Conservation (phyloP, 2,797 vertebrate species). For the Chiloscyllium punctatum region DNA sequence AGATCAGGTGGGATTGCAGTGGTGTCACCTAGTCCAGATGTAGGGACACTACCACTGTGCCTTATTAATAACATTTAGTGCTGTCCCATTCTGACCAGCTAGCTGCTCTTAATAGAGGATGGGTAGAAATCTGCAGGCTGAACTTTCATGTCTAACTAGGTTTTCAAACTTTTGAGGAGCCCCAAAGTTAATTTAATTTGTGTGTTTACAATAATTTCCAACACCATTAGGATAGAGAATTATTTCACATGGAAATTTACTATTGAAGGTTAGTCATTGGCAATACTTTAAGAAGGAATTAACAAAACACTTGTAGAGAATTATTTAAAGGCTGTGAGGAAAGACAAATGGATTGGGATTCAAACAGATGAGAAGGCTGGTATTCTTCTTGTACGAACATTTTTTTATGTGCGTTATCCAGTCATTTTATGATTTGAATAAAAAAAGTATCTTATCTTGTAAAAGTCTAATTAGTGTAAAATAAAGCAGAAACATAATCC, state of each 20-base stretch:
- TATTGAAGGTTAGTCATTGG: background rate
- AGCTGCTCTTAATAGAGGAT: background rate
- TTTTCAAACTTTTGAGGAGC: background rate
- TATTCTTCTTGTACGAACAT: background rate
- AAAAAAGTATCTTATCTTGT: background rate
- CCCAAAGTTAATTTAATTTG: background rate
- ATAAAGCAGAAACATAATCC: background rate
- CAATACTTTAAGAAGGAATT: background rate
- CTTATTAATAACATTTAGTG: background rate
- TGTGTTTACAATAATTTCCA: background rate
- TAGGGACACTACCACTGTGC: too few relatives aligned
- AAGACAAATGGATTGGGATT: background rate
- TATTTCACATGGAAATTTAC: background rate
- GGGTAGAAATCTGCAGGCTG: background rate
- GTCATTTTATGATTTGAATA: background rate
- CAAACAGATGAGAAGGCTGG: background rate
- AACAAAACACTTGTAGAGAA: background rate
- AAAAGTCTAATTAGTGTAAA: background rate
- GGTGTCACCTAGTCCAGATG: too few relatives aligned
- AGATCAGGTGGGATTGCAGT: too few relatives aligned
- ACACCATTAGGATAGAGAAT: background rate
- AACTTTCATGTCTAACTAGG: background rate
- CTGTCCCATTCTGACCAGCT: background rate
- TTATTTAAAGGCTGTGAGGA: background rate
- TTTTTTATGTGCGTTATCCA: background rate